phyloP scores from a whole-genome alignment of 2,888 invertebrate genomes.

The Drosophila rellima region DNA sequence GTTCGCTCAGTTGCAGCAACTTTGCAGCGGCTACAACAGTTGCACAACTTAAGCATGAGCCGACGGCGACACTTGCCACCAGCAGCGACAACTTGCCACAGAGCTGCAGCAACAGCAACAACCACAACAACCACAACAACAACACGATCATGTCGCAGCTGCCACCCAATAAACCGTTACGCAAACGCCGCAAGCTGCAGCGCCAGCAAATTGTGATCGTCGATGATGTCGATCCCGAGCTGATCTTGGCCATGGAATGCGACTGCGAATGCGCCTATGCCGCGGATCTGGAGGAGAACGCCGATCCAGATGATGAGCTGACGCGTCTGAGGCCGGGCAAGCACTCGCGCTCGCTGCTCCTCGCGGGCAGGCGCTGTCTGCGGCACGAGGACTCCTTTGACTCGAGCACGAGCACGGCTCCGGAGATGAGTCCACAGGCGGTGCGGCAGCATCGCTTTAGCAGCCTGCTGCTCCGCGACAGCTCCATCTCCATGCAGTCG shows the following conservation, averaged over 20 bases:
- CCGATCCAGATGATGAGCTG: slow-evolving; percentile 52
- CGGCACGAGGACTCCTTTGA: slow-evolving; percentile 67
- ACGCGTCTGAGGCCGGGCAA: slow-evolving; percentile 42
- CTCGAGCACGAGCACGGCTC: slow-evolving; percentile 61
- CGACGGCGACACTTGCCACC: slow-evolving; percentile 33
- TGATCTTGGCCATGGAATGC: slow-evolving; percentile 47
- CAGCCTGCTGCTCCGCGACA: slow-evolving; percentile 80
- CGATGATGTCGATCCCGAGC: slow-evolving; percentile 40
- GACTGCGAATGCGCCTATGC: slow-evolving; percentile 59
- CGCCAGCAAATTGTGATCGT: slow-evolving; percentile 70
- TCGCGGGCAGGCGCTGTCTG: slow-evolving; percentile 36
- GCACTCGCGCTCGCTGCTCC: slow-evolving; percentile 8
- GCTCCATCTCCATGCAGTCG: slow-evolving; percentile 85
- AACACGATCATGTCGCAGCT: slow-evolving; percentile 35
- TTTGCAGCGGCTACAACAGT: slow-evolving; percentile 46
- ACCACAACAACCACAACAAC: neutral
- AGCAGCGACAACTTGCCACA: slow-evolving; percentile 68
- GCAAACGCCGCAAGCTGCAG: slow-evolving; percentile 72
- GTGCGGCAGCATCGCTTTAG: slow-evolving; percentile 71
- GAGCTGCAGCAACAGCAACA: slow-evolving; percentile 19
- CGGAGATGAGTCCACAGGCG: slow-evolving; percentile 68
- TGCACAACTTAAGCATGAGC: slow-evolving; percentile 8
- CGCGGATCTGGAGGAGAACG: slow-evolving; percentile 75
- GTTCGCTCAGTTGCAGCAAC: slow-evolving; percentile 73
- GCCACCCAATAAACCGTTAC: slow-evolving; percentile 67